Evolutionary conservation across 2,797 vertebrate species (phyloP).

Genomic region (Pyrrhura leucotis): DNA sequence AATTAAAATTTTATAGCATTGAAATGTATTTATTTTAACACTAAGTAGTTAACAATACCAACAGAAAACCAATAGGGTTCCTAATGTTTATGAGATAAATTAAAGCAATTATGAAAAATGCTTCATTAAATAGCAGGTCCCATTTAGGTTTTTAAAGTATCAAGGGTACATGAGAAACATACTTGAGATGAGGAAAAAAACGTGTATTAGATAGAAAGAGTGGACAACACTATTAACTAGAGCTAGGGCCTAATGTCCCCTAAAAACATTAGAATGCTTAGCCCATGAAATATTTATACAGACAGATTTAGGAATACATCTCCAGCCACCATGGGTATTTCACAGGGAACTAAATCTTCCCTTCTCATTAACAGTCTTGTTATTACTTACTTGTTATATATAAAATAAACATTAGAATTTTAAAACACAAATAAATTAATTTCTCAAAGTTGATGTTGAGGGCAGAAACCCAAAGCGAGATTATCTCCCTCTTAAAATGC

Average conservation of each 20-base stretch:
- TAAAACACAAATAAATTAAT: not conserved
- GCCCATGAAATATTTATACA: not conserved
- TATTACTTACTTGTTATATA: not conserved
- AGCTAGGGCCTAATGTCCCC: not conserved
- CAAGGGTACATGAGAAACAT: not conserved
- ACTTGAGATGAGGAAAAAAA: not conserved
- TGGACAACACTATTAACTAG: not conserved
- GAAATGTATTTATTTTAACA: not conserved
- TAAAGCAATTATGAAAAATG: not conserved
- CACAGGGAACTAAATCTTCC: not conserved
- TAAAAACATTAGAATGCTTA: not conserved
- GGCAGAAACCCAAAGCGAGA: not conserved
- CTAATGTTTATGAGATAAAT: not conserved
- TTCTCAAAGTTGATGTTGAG: not conserved
- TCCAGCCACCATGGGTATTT: not conserved
- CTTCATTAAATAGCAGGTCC: not conserved
- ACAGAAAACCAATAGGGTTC: not conserved
- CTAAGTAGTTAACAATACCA: not conserved
- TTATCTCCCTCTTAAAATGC: not conserved
- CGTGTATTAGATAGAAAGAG: not conserved
- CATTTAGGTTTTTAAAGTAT: not conserved
- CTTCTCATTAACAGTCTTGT: not conserved
- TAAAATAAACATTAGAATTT: not conserved
- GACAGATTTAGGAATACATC: not conserved
- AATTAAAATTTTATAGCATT: not conserved